Evolutionary conservation across 2,888 invertebrate genomes (phyloP), one percentile per base, ranked within the genome.

Genomic region (Clitarchus hookeri): DNA sequence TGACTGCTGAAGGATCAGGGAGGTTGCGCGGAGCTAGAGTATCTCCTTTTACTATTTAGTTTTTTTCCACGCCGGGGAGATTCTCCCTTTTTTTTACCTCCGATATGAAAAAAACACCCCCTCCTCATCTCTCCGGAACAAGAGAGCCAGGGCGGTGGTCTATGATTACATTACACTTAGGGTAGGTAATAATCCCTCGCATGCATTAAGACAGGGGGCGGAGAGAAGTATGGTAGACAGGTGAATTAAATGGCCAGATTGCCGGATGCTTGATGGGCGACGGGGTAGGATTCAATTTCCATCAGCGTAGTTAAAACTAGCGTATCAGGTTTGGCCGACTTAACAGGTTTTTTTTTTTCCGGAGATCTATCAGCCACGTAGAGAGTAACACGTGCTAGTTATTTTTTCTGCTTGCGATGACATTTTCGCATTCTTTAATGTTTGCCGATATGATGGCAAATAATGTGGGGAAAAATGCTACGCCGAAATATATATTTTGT

Each of bases 91-190:
- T n/a, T 65, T 65, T 65, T 65, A 65, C n/a, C 65, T 9, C 65
- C 23, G 23, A 65, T 6, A 65, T 65, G 65, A 65, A 65, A 65
- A 65, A 65, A 19, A 11, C 19, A 65, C 65, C 65, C 65, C 65
- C 65, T n/a, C 65, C n/a, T 19, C 65, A 53, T 53, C 65, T 9
- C 65, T n/a, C 19, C 65, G 65, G 65, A n/a, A 65, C n/a, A 19
- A 65, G 23, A 48, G 65, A 23, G 65, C n/a, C 65, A 6, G 65
- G n/a, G 65, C n/a, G 65, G 65, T 65, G 65, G 8, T 23, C 65
- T 65, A 65, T 65, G 65, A 65, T 65, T 65, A 65, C 65, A 65
- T 65, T 65, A 65, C 65, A 65, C 65, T 65, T n/a, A 65, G 65
- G 65, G 65, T n/a, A 65, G 65, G 65, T 65, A 65, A 65, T 65